A percentile compares a stretch with the other conserved stretches of the same genome.
These are phyloP conservation scores for Acanthurus tractus DNA, from an alignment of 2,797 vertebrate genomes.

Conservation along the genomic window DNA sequence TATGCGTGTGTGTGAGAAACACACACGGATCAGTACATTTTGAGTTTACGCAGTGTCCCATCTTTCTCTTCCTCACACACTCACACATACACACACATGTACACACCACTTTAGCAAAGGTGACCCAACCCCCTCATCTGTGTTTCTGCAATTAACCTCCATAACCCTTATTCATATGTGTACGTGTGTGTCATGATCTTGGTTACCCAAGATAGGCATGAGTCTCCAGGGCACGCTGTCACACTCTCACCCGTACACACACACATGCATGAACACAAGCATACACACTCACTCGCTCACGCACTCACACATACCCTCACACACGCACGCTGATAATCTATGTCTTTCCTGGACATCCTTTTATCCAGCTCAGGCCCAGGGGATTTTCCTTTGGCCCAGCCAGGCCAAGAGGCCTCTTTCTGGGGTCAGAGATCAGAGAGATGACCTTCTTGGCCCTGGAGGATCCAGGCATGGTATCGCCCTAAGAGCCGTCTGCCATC, in stretches of 20 bases:
- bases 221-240: constrained; percentile 47
- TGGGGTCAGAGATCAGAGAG: constrained; percentile 74
- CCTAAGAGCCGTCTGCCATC: constrained; percentile 43
- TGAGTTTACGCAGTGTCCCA: constrained; percentile 25
- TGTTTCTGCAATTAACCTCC: constrained; percentile 84
- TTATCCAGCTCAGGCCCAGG: constrained; percentile 77
- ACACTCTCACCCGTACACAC: constrained; percentile 29
- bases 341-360: constrained; percentile 76
- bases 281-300: neutral
- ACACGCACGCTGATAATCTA: constrained; percentile 68
- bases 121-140: constrained; percentile 79
- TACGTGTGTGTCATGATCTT: constrained; percentile 55
- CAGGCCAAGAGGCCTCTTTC: constrained; percentile 68
- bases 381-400: constrained; percentile 71
- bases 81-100: constrained; percentile 3
- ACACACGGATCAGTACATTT: constrained; percentile 36
- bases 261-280: neutral
- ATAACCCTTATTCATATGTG: constrained; percentile 53
- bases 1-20: constrained; percentile 18
- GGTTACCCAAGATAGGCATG: constrained; percentile 57
- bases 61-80: constrained; percentile 3
- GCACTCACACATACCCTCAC: constrained; percentile 31
- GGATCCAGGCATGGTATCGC: constrained; percentile 47
- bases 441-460: constrained; percentile 69
- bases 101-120: constrained; percentile 61